Evolutionary conservation across 2,113 vertebrate genomes (phyloP).

Genomic region (Pelodiscus sinensis): DNA sequence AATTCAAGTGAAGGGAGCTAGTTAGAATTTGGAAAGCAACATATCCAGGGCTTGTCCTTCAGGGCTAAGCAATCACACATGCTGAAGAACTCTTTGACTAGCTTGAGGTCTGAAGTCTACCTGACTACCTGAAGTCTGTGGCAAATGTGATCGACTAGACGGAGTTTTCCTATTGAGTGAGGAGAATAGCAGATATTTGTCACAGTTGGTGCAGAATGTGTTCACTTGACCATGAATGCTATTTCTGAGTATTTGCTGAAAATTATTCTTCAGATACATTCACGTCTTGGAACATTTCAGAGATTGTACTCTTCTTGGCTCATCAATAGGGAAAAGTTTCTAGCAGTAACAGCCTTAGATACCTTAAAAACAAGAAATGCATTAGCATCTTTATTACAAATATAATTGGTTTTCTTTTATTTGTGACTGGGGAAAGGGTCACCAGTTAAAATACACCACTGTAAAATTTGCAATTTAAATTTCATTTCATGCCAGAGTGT

Average conservation of each 20-base stretch:
- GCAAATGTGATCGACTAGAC: background rate
- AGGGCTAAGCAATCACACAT: background rate
- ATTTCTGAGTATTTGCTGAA: background rate
- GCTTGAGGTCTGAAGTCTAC: background rate
- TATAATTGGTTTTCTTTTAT: conserved; percentile 80
- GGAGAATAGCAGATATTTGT: fast-evolving
- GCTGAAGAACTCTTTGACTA: background rate
- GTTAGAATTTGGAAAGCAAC: background rate
- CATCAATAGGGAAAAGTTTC: conserved; percentile 46
- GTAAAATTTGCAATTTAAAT: conserved; percentile 86
- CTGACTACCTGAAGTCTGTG: background rate
- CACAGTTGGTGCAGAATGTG: background rate
- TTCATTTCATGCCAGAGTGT: conserved; percentile 82
- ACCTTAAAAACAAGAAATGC: conserved; percentile 76
- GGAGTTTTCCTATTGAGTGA: background rate
- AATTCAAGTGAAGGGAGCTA: fast-evolving
- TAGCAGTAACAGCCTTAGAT: conserved; percentile 48
- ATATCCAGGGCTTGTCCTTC: background rate
- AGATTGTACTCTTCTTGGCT: conserved; percentile 40
- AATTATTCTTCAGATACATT: background rate
- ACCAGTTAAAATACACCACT: conserved; percentile 79
- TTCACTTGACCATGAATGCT: background rate
- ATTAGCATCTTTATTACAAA: conserved; percentile 86
- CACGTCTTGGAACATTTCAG: background rate
- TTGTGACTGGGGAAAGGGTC: conserved; percentile 80